Conservation (phyloP, 2,113 vertebrate species). For the Hippolais icterina region DNA sequence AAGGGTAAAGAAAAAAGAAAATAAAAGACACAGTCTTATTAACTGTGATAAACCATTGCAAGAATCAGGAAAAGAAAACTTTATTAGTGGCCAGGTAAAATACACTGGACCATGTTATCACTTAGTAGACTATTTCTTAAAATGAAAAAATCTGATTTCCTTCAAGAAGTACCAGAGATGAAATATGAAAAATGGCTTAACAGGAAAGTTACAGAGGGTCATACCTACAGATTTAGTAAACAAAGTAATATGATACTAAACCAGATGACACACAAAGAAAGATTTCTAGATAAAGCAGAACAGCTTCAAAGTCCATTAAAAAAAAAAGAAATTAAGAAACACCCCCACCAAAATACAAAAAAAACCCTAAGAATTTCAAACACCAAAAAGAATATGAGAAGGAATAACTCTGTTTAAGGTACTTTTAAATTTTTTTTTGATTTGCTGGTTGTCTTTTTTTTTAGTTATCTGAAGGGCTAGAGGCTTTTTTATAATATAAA, state of each 20-base stretch:
- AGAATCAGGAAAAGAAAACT: not conserved
- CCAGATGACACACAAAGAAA: not conserved
- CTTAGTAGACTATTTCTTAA: not conserved
- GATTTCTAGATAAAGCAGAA: not conserved
- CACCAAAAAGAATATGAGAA: not conserved
- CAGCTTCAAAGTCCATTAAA: not conserved
- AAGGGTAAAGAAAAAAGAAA: not conserved
- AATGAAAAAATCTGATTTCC: not conserved
- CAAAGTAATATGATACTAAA: not conserved
- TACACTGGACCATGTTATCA: not conserved
- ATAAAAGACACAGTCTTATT: not conserved
- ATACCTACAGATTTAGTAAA: not conserved
- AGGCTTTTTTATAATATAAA: not conserved
- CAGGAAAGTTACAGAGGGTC: not conserved
- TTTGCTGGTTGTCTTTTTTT: not conserved
- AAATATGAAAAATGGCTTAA: not conserved
- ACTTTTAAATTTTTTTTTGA: rapidly evolving
- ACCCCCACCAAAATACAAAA: not conserved
- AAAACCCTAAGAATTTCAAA: not conserved
- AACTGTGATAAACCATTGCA: not conserved
- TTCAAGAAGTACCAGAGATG: not conserved
- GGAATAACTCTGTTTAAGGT: not conserved
- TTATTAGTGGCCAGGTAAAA: not conserved
- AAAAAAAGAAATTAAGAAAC: not conserved
- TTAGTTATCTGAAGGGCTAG: not conserved